phyloP scores from a whole-genome alignment of 2,113 vertebrate genomes.

The Theristicus caerulescens region DNA sequence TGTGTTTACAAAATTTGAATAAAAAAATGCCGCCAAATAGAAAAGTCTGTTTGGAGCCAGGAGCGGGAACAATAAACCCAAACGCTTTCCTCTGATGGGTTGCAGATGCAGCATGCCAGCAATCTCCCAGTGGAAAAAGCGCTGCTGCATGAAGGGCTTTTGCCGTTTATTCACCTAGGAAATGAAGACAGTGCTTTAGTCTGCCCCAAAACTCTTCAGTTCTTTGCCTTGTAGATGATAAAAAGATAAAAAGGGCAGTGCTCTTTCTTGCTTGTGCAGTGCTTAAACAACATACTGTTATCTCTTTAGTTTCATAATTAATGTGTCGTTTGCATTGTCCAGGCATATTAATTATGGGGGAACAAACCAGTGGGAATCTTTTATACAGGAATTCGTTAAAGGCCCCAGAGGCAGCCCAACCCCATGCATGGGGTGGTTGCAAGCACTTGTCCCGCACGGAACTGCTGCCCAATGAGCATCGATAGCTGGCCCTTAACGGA shows the following conservation, averaged over 20 bases:
- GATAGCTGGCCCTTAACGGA: rapidly evolving
- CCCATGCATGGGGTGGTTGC: background rate
- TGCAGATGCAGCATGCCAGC: background rate
- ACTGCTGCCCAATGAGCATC: background rate
- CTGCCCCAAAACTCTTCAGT: rapidly evolving
- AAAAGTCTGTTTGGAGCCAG: background rate
- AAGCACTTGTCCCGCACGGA: background rate
- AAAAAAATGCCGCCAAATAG: background rate
- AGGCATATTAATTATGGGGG: background rate
- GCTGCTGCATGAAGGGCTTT: background rate
- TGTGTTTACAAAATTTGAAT: background rate
- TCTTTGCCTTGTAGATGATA: background rate
- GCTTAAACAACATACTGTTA: background rate
- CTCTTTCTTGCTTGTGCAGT: background rate
- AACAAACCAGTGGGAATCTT: background rate
- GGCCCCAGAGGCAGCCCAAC: background rate
- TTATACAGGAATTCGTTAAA: background rate
- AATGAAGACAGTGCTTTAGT: background rate
- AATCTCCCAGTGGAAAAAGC: background rate
- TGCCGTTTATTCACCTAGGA: background rate
- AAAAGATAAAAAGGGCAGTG: background rate
- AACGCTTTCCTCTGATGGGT: background rate
- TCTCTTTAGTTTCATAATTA: background rate
- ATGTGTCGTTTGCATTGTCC: background rate
- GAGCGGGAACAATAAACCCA: background rate